These are phyloP conservation scores for Rhinopomastus cyanomelas DNA, from an alignment of 2,113 vertebrate species.

Conservation along the genomic window DNA sequence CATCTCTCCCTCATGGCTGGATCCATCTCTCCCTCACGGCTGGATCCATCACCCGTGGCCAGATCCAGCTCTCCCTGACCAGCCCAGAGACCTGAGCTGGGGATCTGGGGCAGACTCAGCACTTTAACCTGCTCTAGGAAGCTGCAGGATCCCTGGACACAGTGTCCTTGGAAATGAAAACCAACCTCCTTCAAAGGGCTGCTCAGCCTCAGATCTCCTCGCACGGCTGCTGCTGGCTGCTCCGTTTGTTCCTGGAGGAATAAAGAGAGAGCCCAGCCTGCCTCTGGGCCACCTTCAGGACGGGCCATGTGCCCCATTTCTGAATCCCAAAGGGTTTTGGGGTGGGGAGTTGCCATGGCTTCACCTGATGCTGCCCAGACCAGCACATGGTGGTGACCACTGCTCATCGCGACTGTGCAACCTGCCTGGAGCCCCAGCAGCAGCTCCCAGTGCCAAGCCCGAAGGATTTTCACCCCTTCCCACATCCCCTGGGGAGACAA, in stretches of 20 bases:
- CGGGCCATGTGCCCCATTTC: not conserved
- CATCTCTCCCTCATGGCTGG: not conserved
- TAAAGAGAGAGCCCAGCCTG: not conserved
- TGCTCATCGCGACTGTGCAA: accelerated
- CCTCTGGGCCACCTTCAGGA: not conserved
- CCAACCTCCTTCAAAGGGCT: not conserved
- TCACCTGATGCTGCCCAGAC: not conserved
- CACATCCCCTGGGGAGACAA: not conserved
- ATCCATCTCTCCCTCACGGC: too few species aligned
- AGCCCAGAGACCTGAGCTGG: accelerated
- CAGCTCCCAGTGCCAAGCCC: not conserved
- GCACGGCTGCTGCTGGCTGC: accelerated
- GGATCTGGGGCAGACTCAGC: not conserved
- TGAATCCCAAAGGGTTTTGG: accelerated
- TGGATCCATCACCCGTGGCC: accelerated
- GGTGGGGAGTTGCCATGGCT: accelerated
- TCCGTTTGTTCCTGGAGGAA: not conserved
- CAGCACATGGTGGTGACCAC: accelerated
- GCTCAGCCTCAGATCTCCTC: not conserved
- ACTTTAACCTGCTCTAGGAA: not conserved
- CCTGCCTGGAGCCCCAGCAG: not conserved
- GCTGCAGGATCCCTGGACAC: accelerated
- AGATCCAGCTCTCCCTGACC: not conserved
- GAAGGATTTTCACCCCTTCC: not conserved
- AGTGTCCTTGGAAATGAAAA: not conserved